Conservation (phyloP, 2,888 invertebrate genomes). For the Drymonia ruficornis region DNA sequence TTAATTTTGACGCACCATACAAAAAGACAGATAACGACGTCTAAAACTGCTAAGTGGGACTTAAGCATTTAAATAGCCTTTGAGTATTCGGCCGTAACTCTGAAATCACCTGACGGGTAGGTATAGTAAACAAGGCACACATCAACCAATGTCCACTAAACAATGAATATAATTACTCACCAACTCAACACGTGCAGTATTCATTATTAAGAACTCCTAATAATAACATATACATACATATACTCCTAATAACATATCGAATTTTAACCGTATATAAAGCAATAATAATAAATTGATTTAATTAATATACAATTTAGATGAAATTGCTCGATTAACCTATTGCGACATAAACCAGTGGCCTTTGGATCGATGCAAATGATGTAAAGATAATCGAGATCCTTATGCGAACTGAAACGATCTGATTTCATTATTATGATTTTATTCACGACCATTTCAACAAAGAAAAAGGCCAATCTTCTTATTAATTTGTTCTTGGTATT, state of each 20-base stretch:
- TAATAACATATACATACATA: too few relatives aligned
- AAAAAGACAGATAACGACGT: too few relatives aligned
- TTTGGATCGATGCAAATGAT: background rate
- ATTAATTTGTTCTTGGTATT: slow-evolving; percentile 15
- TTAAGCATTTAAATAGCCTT: too few relatives aligned
- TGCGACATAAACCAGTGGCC: slow-evolving; percentile 1
- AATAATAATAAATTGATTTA: slow-evolving; percentile 5
- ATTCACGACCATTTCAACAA: background rate
- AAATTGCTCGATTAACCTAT: slow-evolving; percentile 3
- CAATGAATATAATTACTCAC: too few relatives aligned
- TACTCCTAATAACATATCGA: background rate
- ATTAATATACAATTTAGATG: background rate
- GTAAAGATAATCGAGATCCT: background rate
- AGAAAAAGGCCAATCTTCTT: slow-evolving; percentile 11
- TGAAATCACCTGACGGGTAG: too few relatives aligned
- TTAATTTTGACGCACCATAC: too few relatives aligned
- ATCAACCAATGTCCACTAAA: too few relatives aligned
- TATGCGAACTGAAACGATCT: background rate
- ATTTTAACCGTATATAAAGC: background rate
- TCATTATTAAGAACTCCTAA: too few relatives aligned
- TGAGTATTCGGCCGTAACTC: too few relatives aligned
- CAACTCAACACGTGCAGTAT: too few relatives aligned
- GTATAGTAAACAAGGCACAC: too few relatives aligned
- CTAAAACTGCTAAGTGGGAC: too few relatives aligned
- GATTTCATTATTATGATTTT: background rate